Evolutionary conservation across 1,140 invertebrate genomes (phyloP).

Genomic region (Amyelois transitella): DNA sequence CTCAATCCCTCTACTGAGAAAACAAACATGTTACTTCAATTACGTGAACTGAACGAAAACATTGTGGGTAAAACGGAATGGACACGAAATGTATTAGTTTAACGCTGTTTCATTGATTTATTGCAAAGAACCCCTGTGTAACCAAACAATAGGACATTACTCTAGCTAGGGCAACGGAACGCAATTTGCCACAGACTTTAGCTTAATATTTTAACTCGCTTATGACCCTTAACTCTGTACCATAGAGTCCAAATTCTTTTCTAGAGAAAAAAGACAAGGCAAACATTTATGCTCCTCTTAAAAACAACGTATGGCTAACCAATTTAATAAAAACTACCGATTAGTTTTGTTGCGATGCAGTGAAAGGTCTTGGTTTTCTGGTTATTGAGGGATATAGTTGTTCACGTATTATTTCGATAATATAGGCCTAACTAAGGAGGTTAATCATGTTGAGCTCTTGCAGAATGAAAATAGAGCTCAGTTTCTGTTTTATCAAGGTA

Average conservation of each 20-base stretch:
- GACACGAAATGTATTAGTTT: slow-evolving; percentile 9
- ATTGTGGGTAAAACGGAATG: slow-evolving; percentile 6
- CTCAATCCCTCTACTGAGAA: too few species aligned
- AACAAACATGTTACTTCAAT: not conserved
- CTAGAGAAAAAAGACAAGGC: not conserved
- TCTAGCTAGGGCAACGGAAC: not conserved
- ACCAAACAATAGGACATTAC: slow-evolving; percentile 2
- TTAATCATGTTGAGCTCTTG: not conserved
- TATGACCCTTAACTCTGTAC: not conserved
- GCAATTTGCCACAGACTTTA: not conserved
- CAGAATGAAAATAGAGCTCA: not conserved
- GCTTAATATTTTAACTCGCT: not conserved
- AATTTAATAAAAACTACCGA: not conserved
- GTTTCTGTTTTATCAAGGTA: not conserved
- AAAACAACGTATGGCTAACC: not conserved
- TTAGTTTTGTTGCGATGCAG: not conserved
- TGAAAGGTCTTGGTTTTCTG: not conserved
- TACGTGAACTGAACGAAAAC: not conserved
- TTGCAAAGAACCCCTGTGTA: slow-evolving; percentile 9
- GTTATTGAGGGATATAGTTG: not conserved
- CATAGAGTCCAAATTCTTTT: not conserved
- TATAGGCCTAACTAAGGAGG: not conserved
- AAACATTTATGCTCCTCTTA: not conserved
- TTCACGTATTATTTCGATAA: not conserved
- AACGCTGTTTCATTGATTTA: slow-evolving; percentile 16